Evolutionary conservation across 1,140 invertebrate species (phyloP).

Genomic region (Neotoxoptera formosana): DNA sequence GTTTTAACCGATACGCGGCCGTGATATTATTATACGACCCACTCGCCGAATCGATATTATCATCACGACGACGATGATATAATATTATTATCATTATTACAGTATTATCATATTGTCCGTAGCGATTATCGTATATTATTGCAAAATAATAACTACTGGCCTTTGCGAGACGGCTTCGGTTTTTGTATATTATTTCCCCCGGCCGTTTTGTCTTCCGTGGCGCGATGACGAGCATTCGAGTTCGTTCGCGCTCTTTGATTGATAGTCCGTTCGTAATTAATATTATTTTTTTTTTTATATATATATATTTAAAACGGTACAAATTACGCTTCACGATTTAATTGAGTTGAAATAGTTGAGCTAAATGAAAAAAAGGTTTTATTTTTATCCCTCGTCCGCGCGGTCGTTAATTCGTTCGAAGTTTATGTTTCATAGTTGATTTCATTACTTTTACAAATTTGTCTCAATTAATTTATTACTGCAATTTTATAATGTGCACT

Average conservation of each 20-base stretch:
- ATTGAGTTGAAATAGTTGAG: neutral
- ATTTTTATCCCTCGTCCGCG: neutral
- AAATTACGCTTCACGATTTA: neutral
- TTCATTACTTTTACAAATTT: neutral
- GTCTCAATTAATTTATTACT: no score
- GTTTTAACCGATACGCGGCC: no score
- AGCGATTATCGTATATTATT: no score
- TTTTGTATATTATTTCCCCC: neutral
- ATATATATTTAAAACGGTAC: no score
- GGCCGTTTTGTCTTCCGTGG: neutral
- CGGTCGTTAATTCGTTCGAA: neutral
- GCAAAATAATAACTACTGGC: no score
- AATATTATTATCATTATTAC: no score
- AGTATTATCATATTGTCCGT: no score
- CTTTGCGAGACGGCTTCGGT: neutral
- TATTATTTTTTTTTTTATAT: neutral
- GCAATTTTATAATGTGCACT: no score
- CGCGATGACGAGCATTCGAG: neutral
- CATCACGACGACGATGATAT: no score
- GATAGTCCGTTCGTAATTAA: neutral
- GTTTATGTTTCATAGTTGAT: neutral
- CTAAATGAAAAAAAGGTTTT: neutral
- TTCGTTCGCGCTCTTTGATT: neutral
- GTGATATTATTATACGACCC: no score
- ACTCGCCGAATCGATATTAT: no score